Evolutionary conservation across 2,797 vertebrate genomes (phyloP), one percentile per base, ranked within the genome.

Genomic region (Microchirus variegatus): DNA sequence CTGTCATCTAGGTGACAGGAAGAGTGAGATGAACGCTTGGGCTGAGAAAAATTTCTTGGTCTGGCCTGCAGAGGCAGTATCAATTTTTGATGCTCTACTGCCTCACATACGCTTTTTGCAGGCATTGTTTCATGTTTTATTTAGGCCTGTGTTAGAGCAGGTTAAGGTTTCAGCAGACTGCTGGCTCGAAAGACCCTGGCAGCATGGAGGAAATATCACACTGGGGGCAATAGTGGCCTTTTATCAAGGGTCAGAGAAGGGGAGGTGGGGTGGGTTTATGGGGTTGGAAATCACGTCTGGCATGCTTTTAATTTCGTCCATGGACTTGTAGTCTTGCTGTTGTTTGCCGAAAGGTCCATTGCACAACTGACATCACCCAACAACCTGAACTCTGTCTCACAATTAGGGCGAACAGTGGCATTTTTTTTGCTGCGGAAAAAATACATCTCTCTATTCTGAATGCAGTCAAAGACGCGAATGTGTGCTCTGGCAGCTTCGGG

Each of bases 51-150:
- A 85, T 91, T 90, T 92, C 84, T 82, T 75, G 50, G 71, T 88
- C 77, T 77, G 87, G 84, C 85, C 90, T 60, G 62, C 54, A 36
- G 83, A 90, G 80, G 80, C 67, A 48, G 55, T 83, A 91, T 93
- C 71, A 89, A 92, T 93, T 87, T 93, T 93, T 92, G 80, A 92
- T 92, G 83, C 69, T 65, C 42, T 69, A 84, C 81, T 73, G 81
- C 62, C 88, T 89, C 78, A 68, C 73, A 82, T 80, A 89, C 86
- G 79, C 89, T 91, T 88, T 88, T 90, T 77, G 80, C 80, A 74
- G 78, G 80, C 86, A 90, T 90, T 90, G 85, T 91, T 92, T 88
- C 82, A 93, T 93, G 89, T 93, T 93, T 92, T 91, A 93, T 93
- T 93, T 87, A 94, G 81, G 73, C 58, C 18, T 67, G 81, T 70